Evolutionary conservation across 64 coral and sea anemone species (phyloP).

Genomic region (Montipora cactus): DNA sequence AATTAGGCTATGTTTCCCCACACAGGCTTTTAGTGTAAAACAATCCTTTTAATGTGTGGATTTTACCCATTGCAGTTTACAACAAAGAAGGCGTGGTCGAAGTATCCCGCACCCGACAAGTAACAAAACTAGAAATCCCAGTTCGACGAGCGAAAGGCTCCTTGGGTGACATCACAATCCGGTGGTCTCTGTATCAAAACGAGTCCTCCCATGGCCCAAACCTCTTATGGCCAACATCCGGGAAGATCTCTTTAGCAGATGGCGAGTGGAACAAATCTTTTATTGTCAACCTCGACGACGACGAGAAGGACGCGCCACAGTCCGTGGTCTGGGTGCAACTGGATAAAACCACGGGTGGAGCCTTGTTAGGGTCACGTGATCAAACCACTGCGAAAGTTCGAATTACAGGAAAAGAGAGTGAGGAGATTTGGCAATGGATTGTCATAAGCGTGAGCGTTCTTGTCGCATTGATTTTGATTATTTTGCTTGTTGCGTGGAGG

Average conservation of each 20-base stretch:
- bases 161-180: slow-evolving; percentile 73
- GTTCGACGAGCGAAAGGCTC: slow-evolving; percentile 77
- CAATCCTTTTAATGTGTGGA: background rate
- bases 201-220: slow-evolving; percentile 1
- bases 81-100: slow-evolving; percentile 33
- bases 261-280: slow-evolving; percentile 77
- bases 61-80: slow-evolving; percentile 57
- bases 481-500: background rate
- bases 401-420: background rate
- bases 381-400: slow-evolving; percentile 36
- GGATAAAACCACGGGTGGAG: slow-evolving; percentile 58
- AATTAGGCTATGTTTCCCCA: background rate
- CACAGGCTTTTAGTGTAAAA: background rate
- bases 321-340: slow-evolving; percentile 9
- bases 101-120: slow-evolving; percentile 25
- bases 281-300: slow-evolving; percentile 50
- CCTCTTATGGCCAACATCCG: slow-evolving; percentile 73
- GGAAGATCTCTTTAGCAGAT: slow-evolving; percentile 54
- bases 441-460: background rate
- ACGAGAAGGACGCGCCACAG: background rate
- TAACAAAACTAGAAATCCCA: slow-evolving; percentile 58
- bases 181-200: slow-evolving; percentile 74
- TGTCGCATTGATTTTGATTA: background rate
- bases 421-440: background rate
- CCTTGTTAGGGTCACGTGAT: slow-evolving; percentile 58